Base-by-base conservation (phyloP, 2,113 vertebrate species). In the Myotis brandtii region DNA sequence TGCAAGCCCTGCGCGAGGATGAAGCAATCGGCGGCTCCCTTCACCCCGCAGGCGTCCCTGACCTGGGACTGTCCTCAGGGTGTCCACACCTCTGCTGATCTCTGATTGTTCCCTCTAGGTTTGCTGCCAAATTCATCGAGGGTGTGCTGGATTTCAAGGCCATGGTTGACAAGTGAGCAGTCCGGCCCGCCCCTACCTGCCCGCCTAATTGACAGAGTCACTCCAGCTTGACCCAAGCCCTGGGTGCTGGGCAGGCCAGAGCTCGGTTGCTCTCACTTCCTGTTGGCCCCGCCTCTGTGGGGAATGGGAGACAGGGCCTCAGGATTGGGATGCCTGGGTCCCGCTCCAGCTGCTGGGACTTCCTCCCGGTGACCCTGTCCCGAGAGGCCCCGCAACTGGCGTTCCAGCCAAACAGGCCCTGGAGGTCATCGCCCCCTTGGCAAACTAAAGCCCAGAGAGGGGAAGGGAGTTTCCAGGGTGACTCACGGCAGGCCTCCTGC, bases 81-180 rank as follows among this genome's bases (percentile, higher is more conserved):
- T 69, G 32, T 25, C 12, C 17, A 76, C 67, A 69, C 27, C 25
- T 59, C 56, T 80, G 91, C 18, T 83, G 3, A 70, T 52, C 82
- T 86, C 86, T 67, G 0, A 88, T 93, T 88, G 48, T 1, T 86
- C 96, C 93, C 80, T 97, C 59, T 91, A 99, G 99, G 97, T 99
- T 99, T 98, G 99, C 99, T 95, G 99, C 99, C 91, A 99, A 99
- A 97, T 97, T 99, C 96, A 99, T 99, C 0, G 99, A 99, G 89
- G 99, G 99, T 1, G 99, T 99, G 96, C 97, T 99, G 98, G 99
- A 99, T 97, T 99, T 99, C 97, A 99, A 99, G 98, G 88, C 96
- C 77, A 99, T 99, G 99, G 98, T 99, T 97, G 99, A 99, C 98
- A 99, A 98, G 99, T 99, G 97, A 99, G 99, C 99, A 86, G 10